These are phyloP conservation scores for Pseudocheirus occidentalis DNA, from an alignment of 2,797 vertebrate species.

Conservation along the genomic window DNA sequence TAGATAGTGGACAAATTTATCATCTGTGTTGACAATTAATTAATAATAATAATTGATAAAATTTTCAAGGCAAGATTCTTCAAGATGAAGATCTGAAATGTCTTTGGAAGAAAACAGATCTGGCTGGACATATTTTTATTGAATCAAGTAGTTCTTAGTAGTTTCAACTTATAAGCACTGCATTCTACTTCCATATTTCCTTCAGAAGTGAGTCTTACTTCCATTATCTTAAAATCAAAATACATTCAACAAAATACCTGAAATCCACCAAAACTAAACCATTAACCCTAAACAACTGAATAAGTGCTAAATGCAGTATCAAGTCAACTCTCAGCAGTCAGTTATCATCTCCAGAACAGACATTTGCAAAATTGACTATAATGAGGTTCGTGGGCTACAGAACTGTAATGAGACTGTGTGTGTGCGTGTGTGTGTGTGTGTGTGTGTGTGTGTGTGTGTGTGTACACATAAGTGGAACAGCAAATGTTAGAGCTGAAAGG, in stretches of 20 bases:
- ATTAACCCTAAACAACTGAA: slow-evolving; percentile 36
- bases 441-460: not conserved
- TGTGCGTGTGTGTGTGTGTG: not conserved
- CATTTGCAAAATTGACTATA: not conserved
- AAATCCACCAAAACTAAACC: not conserved
- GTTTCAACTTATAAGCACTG: slow-evolving; percentile 24
- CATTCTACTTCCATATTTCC: slow-evolving; percentile 7
- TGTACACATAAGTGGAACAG: not conserved
- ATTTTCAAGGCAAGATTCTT: not conserved
- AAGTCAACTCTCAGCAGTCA: slow-evolving; percentile 5
- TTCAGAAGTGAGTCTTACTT: slow-evolving; percentile 28
- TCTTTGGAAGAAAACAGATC: not conserved
- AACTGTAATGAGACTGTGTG: not conserved
- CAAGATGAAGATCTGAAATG: not conserved
- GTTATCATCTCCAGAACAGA: not conserved
- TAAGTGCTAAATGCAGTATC: not conserved
- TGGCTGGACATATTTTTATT: not conserved
- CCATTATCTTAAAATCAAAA: slow-evolving; percentile 51
- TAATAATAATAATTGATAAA: not conserved
- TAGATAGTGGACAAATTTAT: not conserved
- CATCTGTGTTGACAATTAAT: not conserved
- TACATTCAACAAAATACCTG: slow-evolving; percentile 21
- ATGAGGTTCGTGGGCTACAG: not conserved
- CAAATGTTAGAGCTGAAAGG: not conserved
- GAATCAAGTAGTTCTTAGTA: not conserved